phyloP scores from a whole-genome alignment of 2,888 invertebrate genomes.

The Tyria jacobaeae region DNA sequence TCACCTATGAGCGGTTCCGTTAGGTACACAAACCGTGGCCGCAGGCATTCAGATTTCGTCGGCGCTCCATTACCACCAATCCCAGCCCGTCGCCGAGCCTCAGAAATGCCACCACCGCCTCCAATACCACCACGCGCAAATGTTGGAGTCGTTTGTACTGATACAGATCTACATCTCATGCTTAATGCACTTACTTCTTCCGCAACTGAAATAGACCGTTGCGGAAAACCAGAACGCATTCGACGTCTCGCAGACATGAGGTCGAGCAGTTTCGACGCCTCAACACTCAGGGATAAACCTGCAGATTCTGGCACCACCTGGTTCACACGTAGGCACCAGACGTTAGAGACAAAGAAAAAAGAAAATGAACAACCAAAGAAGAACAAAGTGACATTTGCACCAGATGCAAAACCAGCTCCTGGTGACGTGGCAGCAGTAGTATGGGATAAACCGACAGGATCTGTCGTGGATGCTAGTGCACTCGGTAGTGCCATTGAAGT shows the following conservation, averaged over 20 bases:
- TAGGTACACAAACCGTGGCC: conserved; percentile 87
- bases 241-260: conserved; percentile 89
- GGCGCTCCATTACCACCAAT: conserved; percentile 87
- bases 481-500: conserved; percentile 95
- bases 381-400: conserved; percentile 87
- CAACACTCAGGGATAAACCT: conserved; percentile 87
- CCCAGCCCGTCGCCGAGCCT: conserved; percentile 89
- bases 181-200: conserved; percentile 93
- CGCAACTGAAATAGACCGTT: conserved; percentile 92
- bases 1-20: conserved; percentile 83
- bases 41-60: conserved; percentile 92
- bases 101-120: conserved; percentile 89
- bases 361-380: conserved; percentile 80
- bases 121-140: conserved; percentile 76
- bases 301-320: conserved; percentile 88
- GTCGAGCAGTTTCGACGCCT: conserved; percentile 94
- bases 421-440: conserved; percentile 88
- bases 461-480: conserved; percentile 92
- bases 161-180: conserved; percentile 93
- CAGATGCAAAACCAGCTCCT: conserved; percentile 87
- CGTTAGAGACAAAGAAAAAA: conserved; percentile 89
- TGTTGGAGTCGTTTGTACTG: conserved; percentile 92
- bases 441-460: conserved; percentile 92
- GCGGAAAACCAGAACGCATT: conserved; percentile 87
- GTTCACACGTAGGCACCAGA: conserved; percentile 93